A percentile compares a stretch with the other conserved stretches of the same genome.
Conservation (phyloP, 2,888 invertebrate genomes). For the Dilophus febrilis region DNA sequence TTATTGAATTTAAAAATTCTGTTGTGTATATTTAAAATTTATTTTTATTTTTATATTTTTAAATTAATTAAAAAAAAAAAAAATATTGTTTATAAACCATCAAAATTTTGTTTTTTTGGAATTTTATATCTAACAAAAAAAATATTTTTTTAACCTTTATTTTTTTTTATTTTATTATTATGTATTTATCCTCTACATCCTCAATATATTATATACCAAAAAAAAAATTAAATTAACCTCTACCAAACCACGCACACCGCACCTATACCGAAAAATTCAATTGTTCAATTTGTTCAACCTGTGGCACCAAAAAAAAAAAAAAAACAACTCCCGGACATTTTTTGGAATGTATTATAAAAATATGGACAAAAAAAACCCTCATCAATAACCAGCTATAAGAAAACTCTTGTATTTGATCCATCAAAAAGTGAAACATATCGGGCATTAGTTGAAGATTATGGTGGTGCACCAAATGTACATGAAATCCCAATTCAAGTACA, state of each 20-base stretch:
- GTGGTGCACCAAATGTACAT: conserved; percentile 41
- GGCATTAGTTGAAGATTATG: conserved; percentile 59
- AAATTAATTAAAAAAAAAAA: no score
- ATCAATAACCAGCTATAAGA: conserved; percentile 35
- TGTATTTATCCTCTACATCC: background rate
- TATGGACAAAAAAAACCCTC: conserved; percentile 3
- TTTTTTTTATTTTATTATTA: background rate
- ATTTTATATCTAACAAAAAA: no score
- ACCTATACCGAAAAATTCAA: background rate
- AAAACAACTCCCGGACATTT: background rate
- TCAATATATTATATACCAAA: background rate
- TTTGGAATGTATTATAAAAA: conserved; percentile 4
- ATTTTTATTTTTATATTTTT: no score
- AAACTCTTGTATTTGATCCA: conserved; percentile 66
- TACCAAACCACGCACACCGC: no score
- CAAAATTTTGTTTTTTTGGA: no score
- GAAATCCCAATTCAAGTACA: conserved; percentile 56
- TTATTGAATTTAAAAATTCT: no score
- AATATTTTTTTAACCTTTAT: background rate
- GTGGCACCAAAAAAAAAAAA: conserved; percentile 1
- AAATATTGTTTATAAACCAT: no score
- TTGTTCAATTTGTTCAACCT: background rate
- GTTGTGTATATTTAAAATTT: no score
- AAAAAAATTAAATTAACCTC: no score
- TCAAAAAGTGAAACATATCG: conserved; percentile 77